A percentile compares a stretch with the other conserved stretches of the same genome.
phyloP scores from a whole-genome alignment of 2,113 vertebrate genomes.

The Pelecanoides urinatrix region DNA sequence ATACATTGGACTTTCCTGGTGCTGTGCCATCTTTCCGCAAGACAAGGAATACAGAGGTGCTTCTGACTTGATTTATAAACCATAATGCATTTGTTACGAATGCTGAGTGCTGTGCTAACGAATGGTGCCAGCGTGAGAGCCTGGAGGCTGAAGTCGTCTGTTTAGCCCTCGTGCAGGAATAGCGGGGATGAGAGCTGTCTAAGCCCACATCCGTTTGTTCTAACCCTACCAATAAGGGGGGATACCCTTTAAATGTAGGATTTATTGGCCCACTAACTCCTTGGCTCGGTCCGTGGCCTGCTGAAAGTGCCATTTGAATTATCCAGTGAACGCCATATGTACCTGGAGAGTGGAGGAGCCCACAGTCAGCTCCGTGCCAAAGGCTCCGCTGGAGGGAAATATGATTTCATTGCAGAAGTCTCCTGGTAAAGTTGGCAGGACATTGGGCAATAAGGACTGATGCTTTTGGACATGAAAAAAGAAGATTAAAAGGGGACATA shows the following conservation, averaged over 20 bases:
- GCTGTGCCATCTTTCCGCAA: not conserved
- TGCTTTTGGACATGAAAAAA: not conserved
- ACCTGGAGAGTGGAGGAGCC: not conserved
- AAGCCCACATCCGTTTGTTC: not conserved
- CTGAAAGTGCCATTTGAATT: conserved; percentile 18
- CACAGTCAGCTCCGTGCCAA: not conserved
- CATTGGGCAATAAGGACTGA: not conserved
- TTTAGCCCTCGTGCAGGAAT: not conserved
- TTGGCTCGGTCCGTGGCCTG: not conserved
- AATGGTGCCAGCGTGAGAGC: conserved; percentile 16
- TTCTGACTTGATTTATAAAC: conserved; percentile 2
- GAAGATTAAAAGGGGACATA: not conserved
- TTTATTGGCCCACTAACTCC: not conserved
- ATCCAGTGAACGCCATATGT: not conserved
- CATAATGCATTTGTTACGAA: conserved; percentile 8
- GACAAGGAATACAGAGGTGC: not conserved
- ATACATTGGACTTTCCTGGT: not conserved
- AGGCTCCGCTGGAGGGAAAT: not conserved
- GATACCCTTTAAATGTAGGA: not conserved
- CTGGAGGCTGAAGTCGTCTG: conserved; percentile 10
- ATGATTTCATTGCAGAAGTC: not conserved
- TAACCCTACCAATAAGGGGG: not conserved
- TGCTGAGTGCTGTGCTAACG: conserved; percentile 31
- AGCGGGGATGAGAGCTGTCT: not conserved
- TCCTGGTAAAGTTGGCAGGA: not conserved